Evolutionary conservation across 2,113 vertebrate genomes (phyloP), one percentile per base, ranked within the genome.

Genomic region (Myiozetetes cayanensis): DNA sequence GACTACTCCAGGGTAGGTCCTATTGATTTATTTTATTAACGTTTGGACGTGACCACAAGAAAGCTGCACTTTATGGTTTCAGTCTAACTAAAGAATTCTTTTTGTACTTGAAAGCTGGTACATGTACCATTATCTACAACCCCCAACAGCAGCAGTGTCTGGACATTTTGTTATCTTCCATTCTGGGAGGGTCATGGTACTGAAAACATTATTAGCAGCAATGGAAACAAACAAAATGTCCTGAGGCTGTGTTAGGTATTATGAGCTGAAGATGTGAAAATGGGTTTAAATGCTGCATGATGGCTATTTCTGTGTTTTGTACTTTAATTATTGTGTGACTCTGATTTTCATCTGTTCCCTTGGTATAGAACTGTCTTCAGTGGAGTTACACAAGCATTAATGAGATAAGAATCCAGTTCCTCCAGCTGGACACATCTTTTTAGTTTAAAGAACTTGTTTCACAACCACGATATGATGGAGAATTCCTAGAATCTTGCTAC

Each of bases 1-100:
- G 96, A 98, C 97, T 99, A 99, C 96, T 93, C 98, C 61, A 99
- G 98, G 99, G 99, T 99, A 97, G 85, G 98, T 88, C 8, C 53
- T 35, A 8, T 43, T 84, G 28, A 63, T 91, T 93, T 90, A 18
- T 93, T 93, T 90, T 71, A 2, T 58, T 73, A 65, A 56, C 27
- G 4, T 79, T 78, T 88, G 31, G 39, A 74, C 4, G 0, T 66
- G 28, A 67, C n/a, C 58, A 33, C 39, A 62, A 62, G 72, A 67
- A 85, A 76, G 31, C 49, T 76, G 22, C 1, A 1, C 37, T 72
- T 91, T 5, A 47, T 82, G 44, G 61, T 79, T 95, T 96, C 55
- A 31, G 28, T 84, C 58, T 87, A 59, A 76, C 73, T 72, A 53
- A 91, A 91, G 58, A 70, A 55, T 80, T 92, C 16, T 53, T 83